Conservation (phyloP, 2,888 invertebrate species). For the Sinohyriopsis cumingii region DNA sequence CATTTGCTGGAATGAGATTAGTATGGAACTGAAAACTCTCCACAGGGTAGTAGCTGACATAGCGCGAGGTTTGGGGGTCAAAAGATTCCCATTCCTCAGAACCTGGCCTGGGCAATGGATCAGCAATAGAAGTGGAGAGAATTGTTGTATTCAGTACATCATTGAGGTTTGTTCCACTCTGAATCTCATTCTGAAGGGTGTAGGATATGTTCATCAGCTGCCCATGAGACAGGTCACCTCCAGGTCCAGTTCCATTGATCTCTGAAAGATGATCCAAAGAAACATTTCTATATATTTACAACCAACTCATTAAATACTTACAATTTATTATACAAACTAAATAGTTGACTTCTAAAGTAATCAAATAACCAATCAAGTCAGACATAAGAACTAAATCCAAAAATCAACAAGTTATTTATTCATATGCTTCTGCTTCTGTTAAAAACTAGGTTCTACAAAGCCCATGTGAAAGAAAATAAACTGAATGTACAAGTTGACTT, state of each 20-base stretch:
- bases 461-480: too few species aligned
- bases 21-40: constrained; percentile 19
- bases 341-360: too few species aligned
- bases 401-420: too few species aligned
- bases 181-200: constrained; percentile 15
- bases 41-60: constrained; percentile 8
- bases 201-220: constrained; percentile 12
- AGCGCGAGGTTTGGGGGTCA: constrained; percentile 6
- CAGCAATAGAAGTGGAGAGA: constrained; percentile 9
- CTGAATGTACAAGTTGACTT: too few species aligned
- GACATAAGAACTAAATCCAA: too few species aligned
- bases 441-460: background rate
- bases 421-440: too few species aligned
- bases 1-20: constrained; percentile 14
- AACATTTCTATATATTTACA: background rate
- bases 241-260: constrained; percentile 6
- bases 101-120: constrained; percentile 11
- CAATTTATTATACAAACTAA: too few species aligned
- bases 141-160: constrained; percentile 17
- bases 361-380: too few species aligned
- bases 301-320: background rate
- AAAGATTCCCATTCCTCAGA: constrained; percentile 14
- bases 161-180: constrained; percentile 19
- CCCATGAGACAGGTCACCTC: constrained; percentile 3
- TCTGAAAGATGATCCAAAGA: background rate